These are phyloP conservation scores for Sebastes glaucus DNA, from an alignment of 2,797 vertebrate genomes.

Conservation along the genomic window DNA sequence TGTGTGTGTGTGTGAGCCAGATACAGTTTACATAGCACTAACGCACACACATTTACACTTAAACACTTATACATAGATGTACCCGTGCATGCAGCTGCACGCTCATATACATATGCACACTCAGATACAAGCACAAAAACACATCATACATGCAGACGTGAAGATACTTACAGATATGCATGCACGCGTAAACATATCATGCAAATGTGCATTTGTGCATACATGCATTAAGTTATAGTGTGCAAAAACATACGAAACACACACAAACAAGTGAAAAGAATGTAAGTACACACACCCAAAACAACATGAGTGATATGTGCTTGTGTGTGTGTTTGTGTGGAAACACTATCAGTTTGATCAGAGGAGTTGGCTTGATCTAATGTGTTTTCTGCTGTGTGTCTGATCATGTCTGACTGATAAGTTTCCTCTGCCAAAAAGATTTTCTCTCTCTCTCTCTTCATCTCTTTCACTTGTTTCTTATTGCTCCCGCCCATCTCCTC, in stretches of 20 bases:
- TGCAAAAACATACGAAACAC: background rate
- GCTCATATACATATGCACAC: background rate
- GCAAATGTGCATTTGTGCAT: background rate
- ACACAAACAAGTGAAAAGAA: background rate
- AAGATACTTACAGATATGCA: background rate
- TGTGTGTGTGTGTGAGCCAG: background rate
- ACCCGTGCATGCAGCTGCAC: background rate
- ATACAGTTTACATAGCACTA: background rate
- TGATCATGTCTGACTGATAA: conserved; percentile 47
- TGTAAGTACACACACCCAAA: conserved; percentile 21
- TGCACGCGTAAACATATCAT: background rate
- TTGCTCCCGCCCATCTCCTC: background rate
- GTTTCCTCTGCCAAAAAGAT: conserved; percentile 11
- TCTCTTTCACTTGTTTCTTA: background rate
- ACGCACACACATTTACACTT: background rate
- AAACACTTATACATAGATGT: background rate
- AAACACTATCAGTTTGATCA: conserved; percentile 52
- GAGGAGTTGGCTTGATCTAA: conserved; percentile 30
- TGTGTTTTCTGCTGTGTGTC: conserved; percentile 26
- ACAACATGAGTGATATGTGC: background rate
- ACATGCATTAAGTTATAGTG: background rate
- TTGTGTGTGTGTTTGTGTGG: background rate
- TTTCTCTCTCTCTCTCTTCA: background rate
- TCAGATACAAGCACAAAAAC: background rate
- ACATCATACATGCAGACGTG: background rate